These are phyloP conservation scores for Epirrita christyi DNA, from an alignment of 2,888 invertebrate genomes.

Conservation along the genomic window DNA sequence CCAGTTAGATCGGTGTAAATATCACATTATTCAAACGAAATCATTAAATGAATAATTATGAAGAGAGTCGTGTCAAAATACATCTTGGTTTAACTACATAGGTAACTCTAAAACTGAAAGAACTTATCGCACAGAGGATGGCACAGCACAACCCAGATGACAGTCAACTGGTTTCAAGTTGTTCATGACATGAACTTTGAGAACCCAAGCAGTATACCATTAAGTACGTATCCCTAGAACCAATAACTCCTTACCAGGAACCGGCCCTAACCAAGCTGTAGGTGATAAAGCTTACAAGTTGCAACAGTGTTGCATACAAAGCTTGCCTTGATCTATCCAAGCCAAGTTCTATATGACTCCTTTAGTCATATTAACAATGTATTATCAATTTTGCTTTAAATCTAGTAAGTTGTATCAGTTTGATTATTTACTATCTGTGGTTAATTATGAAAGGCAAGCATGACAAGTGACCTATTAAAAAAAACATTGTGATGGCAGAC, in stretches of 20 bases:
- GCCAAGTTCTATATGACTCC: neutral
- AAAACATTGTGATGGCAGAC: too few species aligned
- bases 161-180: too few species aligned
- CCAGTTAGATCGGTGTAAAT: too few species aligned
- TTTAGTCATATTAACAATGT: conserved; percentile 17
- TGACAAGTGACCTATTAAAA: too few species aligned
- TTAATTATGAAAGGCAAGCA: too few species aligned
- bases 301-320: conserved; percentile 8
- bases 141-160: too few species aligned
- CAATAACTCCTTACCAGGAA: neutral
- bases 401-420: neutral
- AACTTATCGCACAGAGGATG: too few species aligned
- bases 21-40: too few species aligned
- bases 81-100: too few species aligned
- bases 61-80: too few species aligned
- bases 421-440: neutral
- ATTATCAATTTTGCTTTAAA: conserved; percentile 14
- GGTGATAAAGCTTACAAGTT: neutral
- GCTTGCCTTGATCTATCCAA: neutral
- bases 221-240: neutral
- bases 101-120: too few species aligned
- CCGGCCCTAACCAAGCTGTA: neutral
- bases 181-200: neutral
- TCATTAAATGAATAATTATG: too few species aligned
- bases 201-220: neutral